These are phyloP conservation scores for Hestina assimilis DNA, from an alignment of 1,140 invertebrate genomes.

Conservation along the genomic window DNA sequence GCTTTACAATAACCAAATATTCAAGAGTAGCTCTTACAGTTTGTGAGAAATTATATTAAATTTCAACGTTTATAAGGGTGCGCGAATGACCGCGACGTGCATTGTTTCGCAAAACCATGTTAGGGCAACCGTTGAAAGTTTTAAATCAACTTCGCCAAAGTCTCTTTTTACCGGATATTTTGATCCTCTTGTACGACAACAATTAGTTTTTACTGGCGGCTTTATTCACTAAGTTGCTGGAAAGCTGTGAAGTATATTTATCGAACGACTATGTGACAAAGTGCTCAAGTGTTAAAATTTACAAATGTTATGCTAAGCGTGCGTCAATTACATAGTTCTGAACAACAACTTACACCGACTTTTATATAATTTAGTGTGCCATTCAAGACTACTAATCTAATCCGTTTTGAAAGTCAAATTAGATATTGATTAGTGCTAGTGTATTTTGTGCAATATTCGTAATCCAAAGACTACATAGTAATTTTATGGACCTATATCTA, in stretches of 20 bases:
- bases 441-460: slow-evolving; percentile 57
- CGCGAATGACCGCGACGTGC: slow-evolving; percentile 23
- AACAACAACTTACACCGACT: slow-evolving; percentile 24
- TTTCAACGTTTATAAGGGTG: slow-evolving; percentile 6
- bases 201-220: slow-evolving; percentile 34
- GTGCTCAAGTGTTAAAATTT: slow-evolving; percentile 19
- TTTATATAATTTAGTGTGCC: slow-evolving; percentile 47
- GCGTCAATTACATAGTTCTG: slow-evolving; percentile 14
- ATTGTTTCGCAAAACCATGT: slow-evolving; percentile 51
- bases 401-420: slow-evolving; percentile 57
- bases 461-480: slow-evolving; percentile 54
- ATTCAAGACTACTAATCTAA: slow-evolving; percentile 62
- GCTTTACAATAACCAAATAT: slow-evolving; percentile 16
- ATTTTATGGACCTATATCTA: slow-evolving; percentile 40
- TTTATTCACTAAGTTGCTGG: not conserved
- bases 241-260: slow-evolving; percentile 33
- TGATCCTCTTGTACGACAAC: slow-evolving; percentile 70
- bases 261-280: slow-evolving; percentile 40
- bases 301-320: slow-evolving; percentile 19
- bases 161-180: slow-evolving; percentile 62
- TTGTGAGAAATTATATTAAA: not conserved
- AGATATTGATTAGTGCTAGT: slow-evolving; percentile 32
- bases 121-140: slow-evolving; percentile 65
- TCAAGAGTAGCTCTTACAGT: not conserved
- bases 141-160: slow-evolving; percentile 58